Evolutionary conservation across 2,113 vertebrate genomes (phyloP).

Genomic region (Hippocampus guttulatus): DNA sequence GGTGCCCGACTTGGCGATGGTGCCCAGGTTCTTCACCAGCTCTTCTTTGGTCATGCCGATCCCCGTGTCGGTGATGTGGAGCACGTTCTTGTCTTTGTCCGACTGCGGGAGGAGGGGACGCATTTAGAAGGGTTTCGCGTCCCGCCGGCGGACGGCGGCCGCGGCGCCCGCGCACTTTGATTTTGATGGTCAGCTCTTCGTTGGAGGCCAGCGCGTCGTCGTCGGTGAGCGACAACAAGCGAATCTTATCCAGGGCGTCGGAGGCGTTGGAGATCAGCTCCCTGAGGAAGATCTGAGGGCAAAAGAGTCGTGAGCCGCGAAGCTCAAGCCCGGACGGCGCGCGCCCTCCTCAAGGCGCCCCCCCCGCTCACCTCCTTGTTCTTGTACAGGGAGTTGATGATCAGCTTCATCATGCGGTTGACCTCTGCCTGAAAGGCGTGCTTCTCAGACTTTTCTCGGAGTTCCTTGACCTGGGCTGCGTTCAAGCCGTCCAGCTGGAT

Average conservation of each 20-base stretch:
- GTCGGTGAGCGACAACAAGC: constrained; percentile 85
- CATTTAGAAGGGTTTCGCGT: neutral
- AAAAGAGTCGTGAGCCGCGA: neutral
- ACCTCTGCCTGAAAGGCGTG: constrained; percentile 97
- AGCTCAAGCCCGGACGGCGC: neutral
- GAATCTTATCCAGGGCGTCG: constrained; percentile 90
- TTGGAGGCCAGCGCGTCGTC: constrained; percentile 81
- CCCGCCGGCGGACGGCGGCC: neutral
- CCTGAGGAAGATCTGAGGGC: constrained; percentile 85
- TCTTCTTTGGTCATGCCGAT: constrained; percentile 98
- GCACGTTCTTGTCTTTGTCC: constrained; percentile 98
- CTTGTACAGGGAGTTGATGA: constrained; percentile 98
- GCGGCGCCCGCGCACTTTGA: constrained; percentile 73
- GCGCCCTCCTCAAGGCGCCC: too few species aligned
- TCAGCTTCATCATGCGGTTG: constrained; percentile 99
- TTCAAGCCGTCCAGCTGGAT: constrained; percentile 95
- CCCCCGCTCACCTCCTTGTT: constrained; percentile 89
- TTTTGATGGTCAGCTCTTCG: constrained; percentile 90
- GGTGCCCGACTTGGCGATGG: constrained; percentile 97
- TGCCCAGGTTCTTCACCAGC: constrained; percentile 92
- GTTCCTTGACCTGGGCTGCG: constrained; percentile 94
- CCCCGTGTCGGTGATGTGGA: constrained; percentile 95
- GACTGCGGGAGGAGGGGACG: constrained; percentile 67
- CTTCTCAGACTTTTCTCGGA: constrained; percentile 96
- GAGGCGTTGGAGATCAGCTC: constrained; percentile 94